A percentile compares a stretch with the other conserved stretches of the same genome.
Conservation (phyloP, 2,888 invertebrate genomes). For the Argyra leucocephala region DNA sequence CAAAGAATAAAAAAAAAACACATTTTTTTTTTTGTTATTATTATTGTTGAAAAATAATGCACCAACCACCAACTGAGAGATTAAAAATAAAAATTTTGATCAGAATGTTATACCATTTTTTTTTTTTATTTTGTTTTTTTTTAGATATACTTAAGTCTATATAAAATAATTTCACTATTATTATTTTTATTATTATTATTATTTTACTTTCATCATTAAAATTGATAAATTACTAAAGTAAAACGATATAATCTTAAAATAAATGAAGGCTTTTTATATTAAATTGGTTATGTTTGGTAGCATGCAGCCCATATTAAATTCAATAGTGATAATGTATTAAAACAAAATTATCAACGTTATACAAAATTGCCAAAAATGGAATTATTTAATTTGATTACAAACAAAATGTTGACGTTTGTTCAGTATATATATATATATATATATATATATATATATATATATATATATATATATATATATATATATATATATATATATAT, state of each 20-base stretch:
- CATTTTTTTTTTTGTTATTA: too few species aligned
- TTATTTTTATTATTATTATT: neutral
- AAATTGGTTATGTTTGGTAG: too few species aligned
- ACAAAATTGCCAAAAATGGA: too few species aligned
- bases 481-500: too few species aligned
- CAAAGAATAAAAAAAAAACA: neutral
- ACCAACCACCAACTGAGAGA: slow-evolving; percentile 6
- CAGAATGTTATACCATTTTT: neutral
- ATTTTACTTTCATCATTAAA: slow-evolving; percentile 2
- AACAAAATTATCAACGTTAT: too few species aligned
- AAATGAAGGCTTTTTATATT: too few species aligned
- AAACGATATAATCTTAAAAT: neutral
- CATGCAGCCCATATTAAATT: too few species aligned
- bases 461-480: too few species aligned
- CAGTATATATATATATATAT: too few species aligned
- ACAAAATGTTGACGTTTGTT: too few species aligned
- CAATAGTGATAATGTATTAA: neutral
- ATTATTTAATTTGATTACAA: too few species aligned
- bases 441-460: too few species aligned
- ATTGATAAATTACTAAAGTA: slow-evolving; percentile 3
- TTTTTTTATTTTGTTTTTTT: neutral
- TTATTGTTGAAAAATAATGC: neutral
- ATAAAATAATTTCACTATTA: neutral
- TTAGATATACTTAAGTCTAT: neutral
- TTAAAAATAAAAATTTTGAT: neutral